Base-by-base conservation (phyloP, 2,888 invertebrate species). In the Drosophila siamana region DNA sequence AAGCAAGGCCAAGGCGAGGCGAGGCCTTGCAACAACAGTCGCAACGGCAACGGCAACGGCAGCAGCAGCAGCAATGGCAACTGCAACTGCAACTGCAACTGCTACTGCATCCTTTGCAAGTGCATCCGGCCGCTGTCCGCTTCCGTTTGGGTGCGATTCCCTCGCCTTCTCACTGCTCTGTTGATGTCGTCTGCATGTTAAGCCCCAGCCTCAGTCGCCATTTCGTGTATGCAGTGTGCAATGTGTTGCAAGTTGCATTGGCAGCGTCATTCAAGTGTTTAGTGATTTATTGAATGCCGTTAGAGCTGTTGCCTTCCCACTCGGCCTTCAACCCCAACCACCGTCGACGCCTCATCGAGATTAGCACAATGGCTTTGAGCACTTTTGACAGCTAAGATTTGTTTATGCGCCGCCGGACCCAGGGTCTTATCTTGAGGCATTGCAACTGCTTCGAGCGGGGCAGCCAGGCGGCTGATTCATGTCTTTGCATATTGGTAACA, bases 281-380 rank as follows among this genome's bases (percentile, higher is more conserved):
- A 85, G 87, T 91, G 91, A 90, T 90, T 90, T 90, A 90, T 90
- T 90, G 89, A 89, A 90, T 85, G 89, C 79, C 84, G 86, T 90
- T 89, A 75, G 80, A 85, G 88, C 68, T 74, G 61, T 61, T 70
- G 72, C 59, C 38, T 40, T 52, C 13, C 0, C 28, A 9, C 4
- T 11, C 2, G 2, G n/a, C n/a, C n/a, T n/a, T n/a, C n/a, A n/a
- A n/a, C n/a, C 9, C 36, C 13, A 0, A 7, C 26, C 19, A 2
- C 26, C 8, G 9, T 24, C 33, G 9, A 26, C 36, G 19, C 28
- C 59, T 28, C 43, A 57, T 55, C 48, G 85, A 89, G 89, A 89
- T 88, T 89, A 90, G 89, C 82, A 89, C 89, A 80, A 89, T 86
- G 86, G 83, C 88, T 88, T 82, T 87, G 85, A 87, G 89, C 89